phyloP scores from a whole-genome alignment of 2,888 invertebrate genomes.

The Trimorus sp. region DNA sequence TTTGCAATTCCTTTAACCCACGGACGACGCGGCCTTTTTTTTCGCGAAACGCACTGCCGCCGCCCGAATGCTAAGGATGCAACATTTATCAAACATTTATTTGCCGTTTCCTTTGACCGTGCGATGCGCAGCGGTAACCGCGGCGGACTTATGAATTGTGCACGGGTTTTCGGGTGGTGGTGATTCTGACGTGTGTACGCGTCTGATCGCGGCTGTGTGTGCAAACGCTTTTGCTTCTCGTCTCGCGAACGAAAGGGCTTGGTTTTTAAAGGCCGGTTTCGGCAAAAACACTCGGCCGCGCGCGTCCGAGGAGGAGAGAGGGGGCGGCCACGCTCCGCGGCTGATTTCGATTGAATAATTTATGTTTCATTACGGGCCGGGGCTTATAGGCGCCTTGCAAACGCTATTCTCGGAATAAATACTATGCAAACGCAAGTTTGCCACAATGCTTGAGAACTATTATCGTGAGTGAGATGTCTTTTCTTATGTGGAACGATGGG shows the following conservation, averaged over 20 bases:
- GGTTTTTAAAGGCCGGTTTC: constrained; percentile 75
- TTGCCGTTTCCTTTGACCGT: constrained; percentile 64
- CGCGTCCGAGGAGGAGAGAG: constrained; percentile 42
- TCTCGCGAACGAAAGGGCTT: constrained; percentile 64
- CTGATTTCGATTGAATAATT: constrained; percentile 82
- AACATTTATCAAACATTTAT: constrained; percentile 65
- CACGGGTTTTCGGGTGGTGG: constrained; percentile 52
- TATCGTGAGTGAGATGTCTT: constrained; percentile 49
- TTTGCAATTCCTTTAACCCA: constrained; percentile 79
- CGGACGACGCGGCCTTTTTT: constrained; percentile 71
- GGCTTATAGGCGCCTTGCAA: constrained; percentile 81
- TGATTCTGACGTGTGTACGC: constrained; percentile 59
- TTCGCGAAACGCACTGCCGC: constrained; percentile 73
- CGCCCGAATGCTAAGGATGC: constrained; percentile 62
- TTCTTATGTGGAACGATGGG: not conserved
- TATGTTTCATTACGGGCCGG: constrained; percentile 81
- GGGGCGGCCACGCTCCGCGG: constrained; percentile 71
- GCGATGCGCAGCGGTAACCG: constrained; percentile 57
- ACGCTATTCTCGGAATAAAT: constrained; percentile 25
- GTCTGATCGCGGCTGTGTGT: constrained; percentile 55
- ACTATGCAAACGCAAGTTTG: constrained; percentile 29
- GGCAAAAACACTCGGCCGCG: constrained; percentile 73
- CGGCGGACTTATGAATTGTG: constrained; percentile 64
- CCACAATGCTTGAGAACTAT: constrained; percentile 4
- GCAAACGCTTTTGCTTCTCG: constrained; percentile 63